A percentile compares a stretch with the other conserved stretches of the same genome.
Evolutionary conservation across 2,797 vertebrate genomes (phyloP).

Genomic region (Pangasius larnaudii): DNA sequence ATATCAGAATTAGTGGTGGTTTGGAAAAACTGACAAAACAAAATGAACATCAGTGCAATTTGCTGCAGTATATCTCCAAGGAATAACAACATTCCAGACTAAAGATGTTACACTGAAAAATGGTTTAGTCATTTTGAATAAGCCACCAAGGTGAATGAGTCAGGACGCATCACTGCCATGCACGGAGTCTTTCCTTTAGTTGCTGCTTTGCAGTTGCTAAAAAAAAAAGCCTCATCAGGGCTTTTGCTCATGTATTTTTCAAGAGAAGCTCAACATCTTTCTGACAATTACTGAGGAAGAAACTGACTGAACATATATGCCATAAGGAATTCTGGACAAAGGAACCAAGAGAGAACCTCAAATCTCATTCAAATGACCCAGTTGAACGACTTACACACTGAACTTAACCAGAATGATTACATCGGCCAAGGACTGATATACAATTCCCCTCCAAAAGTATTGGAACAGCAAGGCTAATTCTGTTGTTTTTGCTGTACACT

Average conservation of each 20-base stretch:
- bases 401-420: background rate
- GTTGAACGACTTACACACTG: background rate
- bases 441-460: background rate
- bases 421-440: background rate
- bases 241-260: background rate
- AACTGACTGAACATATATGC: background rate
- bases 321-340: no score
- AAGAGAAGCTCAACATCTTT: background rate
- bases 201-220: background rate
- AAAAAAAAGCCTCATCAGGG: background rate
- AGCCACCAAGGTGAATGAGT: background rate
- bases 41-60: background rate
- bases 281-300: background rate
- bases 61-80: background rate
- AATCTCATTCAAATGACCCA: no score
- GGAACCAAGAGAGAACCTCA: background rate
- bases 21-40: constrained; percentile 79
- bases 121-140: background rate
- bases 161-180: background rate
- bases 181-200: background rate
- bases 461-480: background rate
- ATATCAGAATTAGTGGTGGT: constrained; percentile 89
- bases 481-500: no score
- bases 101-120: background rate
- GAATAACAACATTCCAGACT: background rate